These are phyloP conservation scores for Acromyrmex heyeri DNA, from an alignment of 1,140 invertebrate species.

Conservation along the genomic window DNA sequence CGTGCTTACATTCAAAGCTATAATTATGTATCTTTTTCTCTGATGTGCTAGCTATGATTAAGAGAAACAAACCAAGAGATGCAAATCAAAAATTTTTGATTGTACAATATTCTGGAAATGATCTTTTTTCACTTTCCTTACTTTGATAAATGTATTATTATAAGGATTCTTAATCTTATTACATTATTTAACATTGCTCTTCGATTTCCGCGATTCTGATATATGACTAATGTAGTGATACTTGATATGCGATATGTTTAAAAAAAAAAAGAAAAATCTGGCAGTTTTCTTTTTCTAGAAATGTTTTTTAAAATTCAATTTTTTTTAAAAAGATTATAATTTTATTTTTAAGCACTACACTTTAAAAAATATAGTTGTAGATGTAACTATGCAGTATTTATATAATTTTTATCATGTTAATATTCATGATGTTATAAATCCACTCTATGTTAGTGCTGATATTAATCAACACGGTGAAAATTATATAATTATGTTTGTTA, in stretches of 20 bases:
- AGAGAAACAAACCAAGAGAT: neutral
- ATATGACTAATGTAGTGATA: neutral
- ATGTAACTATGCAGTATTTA: too few species aligned
- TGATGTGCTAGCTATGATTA: neutral
- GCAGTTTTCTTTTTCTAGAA: neutral
- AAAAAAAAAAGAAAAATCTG: neutral
- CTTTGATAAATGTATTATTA: neutral
- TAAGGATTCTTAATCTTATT: neutral
- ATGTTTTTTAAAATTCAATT: neutral
- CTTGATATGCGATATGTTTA: neutral
- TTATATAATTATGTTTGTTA: neutral
- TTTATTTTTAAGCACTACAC: neutral
- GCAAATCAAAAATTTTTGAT: neutral
- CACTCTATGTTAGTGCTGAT: too few species aligned
- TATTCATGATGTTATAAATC: too few species aligned
- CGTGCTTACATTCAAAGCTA: neutral
- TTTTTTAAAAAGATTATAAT: neutral
- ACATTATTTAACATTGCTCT: neutral
- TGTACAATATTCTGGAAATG: slow-evolving; percentile 13
- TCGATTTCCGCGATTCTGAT: neutral
- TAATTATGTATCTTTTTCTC: slow-evolving; percentile 3
- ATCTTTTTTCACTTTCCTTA: neutral
- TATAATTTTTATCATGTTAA: too few species aligned
- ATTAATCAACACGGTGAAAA: too few species aligned
- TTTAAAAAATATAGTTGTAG: too few species aligned